Conservation (phyloP, 2,888 invertebrate genomes). For the Busseola fusca region DNA sequence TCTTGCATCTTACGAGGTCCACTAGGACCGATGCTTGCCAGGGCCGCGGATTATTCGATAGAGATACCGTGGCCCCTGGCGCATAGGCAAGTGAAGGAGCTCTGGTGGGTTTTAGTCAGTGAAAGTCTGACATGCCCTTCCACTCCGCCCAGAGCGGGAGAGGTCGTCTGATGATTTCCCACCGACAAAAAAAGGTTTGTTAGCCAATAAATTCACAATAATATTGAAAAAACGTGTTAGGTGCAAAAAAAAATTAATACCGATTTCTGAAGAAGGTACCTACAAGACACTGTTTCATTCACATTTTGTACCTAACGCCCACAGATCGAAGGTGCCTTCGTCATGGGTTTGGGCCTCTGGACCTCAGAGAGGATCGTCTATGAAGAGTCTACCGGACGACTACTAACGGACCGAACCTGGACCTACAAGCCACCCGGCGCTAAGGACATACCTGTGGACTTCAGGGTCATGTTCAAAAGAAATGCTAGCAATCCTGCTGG, state of each 20-base stretch:
- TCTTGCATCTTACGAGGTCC: too few species aligned
- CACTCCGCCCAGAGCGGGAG: too few species aligned
- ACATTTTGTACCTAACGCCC: background rate
- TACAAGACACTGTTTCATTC: too few species aligned
- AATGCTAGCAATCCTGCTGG: constrained; percentile 90
- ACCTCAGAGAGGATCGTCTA: constrained; percentile 91
- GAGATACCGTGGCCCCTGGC: too few species aligned
- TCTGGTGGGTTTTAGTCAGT: too few species aligned
- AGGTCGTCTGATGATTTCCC: too few species aligned
- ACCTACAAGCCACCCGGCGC: constrained; percentile 92
- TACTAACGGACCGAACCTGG: constrained; percentile 93
- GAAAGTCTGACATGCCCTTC: too few species aligned
- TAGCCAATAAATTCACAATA: background rate
- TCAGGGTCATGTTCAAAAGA: constrained; percentile 90
- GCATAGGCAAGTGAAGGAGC: too few species aligned
- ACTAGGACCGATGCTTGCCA: too few species aligned
- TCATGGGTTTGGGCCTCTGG: constrained; percentile 93
- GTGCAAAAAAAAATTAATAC: background rate
- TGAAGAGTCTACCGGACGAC: constrained; percentile 87
- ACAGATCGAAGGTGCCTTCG: constrained; percentile 92
- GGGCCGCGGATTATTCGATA: too few species aligned
- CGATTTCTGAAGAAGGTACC: background rate
- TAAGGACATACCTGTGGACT: constrained; percentile 92
- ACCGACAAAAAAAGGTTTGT: too few species aligned
- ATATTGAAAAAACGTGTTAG: background rate